These are phyloP conservation scores for Drosophila nr. fundita DNA, from an alignment of 2,888 invertebrate species.

Conservation along the genomic window DNA sequence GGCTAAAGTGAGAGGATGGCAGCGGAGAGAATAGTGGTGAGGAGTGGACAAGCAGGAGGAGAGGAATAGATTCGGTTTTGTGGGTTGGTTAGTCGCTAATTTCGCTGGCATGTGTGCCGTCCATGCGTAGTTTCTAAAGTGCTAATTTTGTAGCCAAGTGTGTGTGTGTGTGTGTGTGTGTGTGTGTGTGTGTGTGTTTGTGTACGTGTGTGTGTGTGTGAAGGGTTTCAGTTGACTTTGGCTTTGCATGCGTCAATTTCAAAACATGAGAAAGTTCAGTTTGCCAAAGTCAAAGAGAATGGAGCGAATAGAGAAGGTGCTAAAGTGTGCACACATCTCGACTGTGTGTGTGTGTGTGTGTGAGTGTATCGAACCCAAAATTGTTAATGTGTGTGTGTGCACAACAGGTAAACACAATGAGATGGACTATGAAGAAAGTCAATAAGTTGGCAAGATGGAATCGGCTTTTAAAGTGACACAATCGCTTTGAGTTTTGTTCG, in stretches of 20 bases:
- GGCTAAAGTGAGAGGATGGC: constrained; percentile 7
- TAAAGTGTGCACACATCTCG: constrained; percentile 27
- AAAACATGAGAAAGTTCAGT: constrained; percentile 65
- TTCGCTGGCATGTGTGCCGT: constrained; percentile 48
- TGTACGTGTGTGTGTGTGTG: constrained; percentile 4
- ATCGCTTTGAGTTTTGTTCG: background rate
- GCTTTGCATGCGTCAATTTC: constrained; percentile 16
- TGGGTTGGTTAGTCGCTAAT: constrained; percentile 54
- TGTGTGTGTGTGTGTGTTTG: background rate
- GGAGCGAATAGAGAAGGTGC: constrained; percentile 57
- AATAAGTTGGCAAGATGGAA: constrained; percentile 14
- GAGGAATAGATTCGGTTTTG: constrained; percentile 18
- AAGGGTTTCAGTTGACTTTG: constrained; percentile 45
- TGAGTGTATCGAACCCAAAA: constrained; percentile 26
- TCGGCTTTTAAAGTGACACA: constrained; percentile 23
- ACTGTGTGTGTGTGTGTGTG: constrained; percentile 3
- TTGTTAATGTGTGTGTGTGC: constrained; percentile 13
- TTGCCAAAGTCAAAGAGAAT: constrained; percentile 53
- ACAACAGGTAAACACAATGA: constrained; percentile 17
- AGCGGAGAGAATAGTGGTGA: background rate
- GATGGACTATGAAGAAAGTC: constrained; percentile 17
- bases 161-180: constrained; percentile 6
- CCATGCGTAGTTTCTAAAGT: constrained; percentile 49
- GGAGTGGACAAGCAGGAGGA: background rate
- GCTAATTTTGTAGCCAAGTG: constrained; percentile 50